These are phyloP conservation scores for Trypoxylon attenuatum DNA, from an alignment of 2,888 invertebrate genomes.

Conservation along the genomic window DNA sequence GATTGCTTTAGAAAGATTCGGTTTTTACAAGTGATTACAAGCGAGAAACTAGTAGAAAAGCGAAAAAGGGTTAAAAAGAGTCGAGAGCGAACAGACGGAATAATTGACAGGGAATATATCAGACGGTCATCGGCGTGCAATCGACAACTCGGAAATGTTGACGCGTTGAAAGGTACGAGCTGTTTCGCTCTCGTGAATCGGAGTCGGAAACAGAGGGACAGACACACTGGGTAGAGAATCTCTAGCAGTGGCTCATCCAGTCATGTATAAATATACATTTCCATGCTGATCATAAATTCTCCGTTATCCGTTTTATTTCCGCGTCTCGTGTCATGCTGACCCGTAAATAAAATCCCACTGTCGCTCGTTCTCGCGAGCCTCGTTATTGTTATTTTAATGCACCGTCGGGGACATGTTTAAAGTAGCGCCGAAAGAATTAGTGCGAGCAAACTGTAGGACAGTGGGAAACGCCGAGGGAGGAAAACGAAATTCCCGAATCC, in stretches of 20 bases:
- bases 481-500: conserved; percentile 5
- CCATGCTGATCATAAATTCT: conserved; percentile 7
- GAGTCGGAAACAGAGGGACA: background rate
- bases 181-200: conserved; percentile 11
- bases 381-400: conserved; percentile 14
- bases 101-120: background rate
- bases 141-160: conserved; percentile 21
- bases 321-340: conserved; percentile 5
- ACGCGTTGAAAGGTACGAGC: background rate
- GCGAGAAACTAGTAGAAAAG: too few relatives aligned
- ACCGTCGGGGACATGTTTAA: conserved; percentile 1
- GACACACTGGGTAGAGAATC: conserved; percentile 5
- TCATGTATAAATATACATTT: conserved; percentile 34
- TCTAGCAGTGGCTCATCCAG: background rate
- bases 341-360: conserved; percentile 12
- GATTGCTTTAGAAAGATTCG: too few relatives aligned
- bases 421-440: background rate
- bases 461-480: background rate
- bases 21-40: too few relatives aligned
- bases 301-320: conserved; percentile 19
- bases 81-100: too few relatives aligned
- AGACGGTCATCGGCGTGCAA: background rate
- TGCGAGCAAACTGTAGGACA: background rate
- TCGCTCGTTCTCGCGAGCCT: background rate
- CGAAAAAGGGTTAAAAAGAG: too few relatives aligned